A percentile compares a stretch with the other conserved stretches of the same genome.
phyloP scores from a whole-genome alignment of 2,888 invertebrate species.

The Dysmachus trigonus region DNA sequence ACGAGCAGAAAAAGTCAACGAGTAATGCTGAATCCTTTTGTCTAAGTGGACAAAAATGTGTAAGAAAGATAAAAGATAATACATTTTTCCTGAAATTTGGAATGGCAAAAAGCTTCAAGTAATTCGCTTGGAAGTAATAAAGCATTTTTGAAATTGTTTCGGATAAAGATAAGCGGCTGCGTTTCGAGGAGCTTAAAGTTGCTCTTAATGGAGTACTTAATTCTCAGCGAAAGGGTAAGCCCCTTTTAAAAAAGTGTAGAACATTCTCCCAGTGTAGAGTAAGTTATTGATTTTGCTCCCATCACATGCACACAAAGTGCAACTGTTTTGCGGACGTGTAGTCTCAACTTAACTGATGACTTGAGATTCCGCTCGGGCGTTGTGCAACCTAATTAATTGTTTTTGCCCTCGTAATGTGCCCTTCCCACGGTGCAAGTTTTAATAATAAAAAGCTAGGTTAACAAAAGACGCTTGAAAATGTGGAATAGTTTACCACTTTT shows the following conservation, averaged over 20 bases:
- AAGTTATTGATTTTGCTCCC: background rate
- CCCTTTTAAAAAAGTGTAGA: background rate
- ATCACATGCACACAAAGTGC: background rate
- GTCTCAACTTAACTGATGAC: background rate
- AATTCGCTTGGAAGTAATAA: slow-evolving; percentile 36
- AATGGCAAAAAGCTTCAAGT: slow-evolving; percentile 24
- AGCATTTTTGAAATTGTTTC: slow-evolving; percentile 39
- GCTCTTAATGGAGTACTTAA: slow-evolving; percentile 36
- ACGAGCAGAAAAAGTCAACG: slow-evolving; percentile 34
- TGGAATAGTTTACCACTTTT: background rate
- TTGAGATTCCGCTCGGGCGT: background rate
- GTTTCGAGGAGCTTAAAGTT: background rate
- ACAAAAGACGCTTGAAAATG: background rate
- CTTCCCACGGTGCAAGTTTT: background rate
- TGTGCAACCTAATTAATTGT: background rate
- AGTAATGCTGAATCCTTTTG: slow-evolving; percentile 18
- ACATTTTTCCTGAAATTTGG: slow-evolving; percentile 29
- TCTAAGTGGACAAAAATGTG: slow-evolving; percentile 43
- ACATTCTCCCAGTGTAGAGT: background rate
- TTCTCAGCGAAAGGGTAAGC: slow-evolving; percentile 13
- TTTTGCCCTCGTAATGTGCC: background rate
- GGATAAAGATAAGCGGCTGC: slow-evolving; percentile 29
- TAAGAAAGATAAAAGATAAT: slow-evolving; percentile 38
- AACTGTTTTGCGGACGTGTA: background rate
- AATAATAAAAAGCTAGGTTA: background rate